Evolutionary conservation across 2,888 invertebrate genomes (phyloP).

Genomic region (Lathronympha strigana): DNA sequence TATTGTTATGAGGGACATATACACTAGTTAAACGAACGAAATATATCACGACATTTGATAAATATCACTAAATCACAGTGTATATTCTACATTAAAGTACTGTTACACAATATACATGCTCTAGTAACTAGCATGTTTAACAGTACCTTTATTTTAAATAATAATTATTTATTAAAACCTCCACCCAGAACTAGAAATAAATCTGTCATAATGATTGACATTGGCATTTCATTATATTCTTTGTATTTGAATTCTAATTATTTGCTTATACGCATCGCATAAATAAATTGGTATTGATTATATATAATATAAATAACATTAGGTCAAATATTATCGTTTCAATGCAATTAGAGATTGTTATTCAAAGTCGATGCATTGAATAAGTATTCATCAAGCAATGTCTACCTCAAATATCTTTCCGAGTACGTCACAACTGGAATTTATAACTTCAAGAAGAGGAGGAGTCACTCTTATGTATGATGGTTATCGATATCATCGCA

Average conservation of each 20-base stretch:
- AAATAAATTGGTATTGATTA: slow-evolving; percentile 3
- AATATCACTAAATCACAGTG: slow-evolving; percentile 9
- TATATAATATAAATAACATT: slow-evolving; percentile 4
- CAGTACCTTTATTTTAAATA: slow-evolving; percentile 15
- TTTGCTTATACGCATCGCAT: not conserved
- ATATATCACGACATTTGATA: slow-evolving; percentile 11
- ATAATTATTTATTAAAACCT: slow-evolving; percentile 15
- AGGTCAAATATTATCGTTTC: slow-evolving; percentile 56
- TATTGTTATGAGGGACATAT: slow-evolving; percentile 12
- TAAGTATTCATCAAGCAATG: slow-evolving; percentile 12
- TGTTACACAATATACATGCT: slow-evolving; percentile 19
- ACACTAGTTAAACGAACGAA: slow-evolving; percentile 10
- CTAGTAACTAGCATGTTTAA: slow-evolving; percentile 19
- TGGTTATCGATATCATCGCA: slow-evolving; percentile 11
- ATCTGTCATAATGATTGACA: slow-evolving; percentile 11
- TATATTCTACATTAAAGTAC: slow-evolving; percentile 9
- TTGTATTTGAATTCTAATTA: slow-evolving; percentile 6
- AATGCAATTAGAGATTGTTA: slow-evolving; percentile 13
- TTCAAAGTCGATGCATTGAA: slow-evolving; percentile 11
- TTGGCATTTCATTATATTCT: slow-evolving; percentile 10
- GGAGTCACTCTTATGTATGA: not conserved
- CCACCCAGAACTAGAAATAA: slow-evolving; percentile 6
- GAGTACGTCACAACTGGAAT: not conserved
- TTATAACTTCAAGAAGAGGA: slow-evolving; percentile 11
- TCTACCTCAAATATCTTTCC: slow-evolving; percentile 8